Conservation (phyloP, 2,888 invertebrate genomes). For the Agriopis leucophaearia region DNA sequence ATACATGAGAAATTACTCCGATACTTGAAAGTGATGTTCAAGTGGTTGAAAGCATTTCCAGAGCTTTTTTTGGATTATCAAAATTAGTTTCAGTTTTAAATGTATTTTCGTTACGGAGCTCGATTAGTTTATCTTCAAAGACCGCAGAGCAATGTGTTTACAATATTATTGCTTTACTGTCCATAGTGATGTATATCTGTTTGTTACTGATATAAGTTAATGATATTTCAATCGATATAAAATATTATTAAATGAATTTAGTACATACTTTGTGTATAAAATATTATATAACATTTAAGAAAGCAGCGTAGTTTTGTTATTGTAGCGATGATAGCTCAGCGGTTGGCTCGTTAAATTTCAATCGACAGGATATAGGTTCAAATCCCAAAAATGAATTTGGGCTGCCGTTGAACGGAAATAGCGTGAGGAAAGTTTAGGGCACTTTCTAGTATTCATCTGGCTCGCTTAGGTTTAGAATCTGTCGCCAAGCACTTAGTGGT, state of each 20-base stretch:
- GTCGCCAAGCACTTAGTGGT: too few species aligned
- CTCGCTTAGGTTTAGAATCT: too few species aligned
- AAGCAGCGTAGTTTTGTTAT: too few species aligned
- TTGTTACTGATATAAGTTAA: slow-evolving; percentile 2
- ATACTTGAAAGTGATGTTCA: slow-evolving; percentile 60
- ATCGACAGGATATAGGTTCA: neutral
- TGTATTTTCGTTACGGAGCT: slow-evolving; percentile 20
- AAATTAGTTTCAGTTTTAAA: slow-evolving; percentile 44
- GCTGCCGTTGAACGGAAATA: too few species aligned
- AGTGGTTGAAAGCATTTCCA: slow-evolving; percentile 79
- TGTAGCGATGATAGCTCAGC: too few species aligned
- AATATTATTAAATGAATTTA: too few species aligned
- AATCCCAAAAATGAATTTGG: too few species aligned
- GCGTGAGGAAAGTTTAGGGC: too few species aligned
- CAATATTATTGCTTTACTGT: slow-evolving; percentile 14
- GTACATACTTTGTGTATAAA: too few species aligned
- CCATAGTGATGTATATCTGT: slow-evolving; percentile 2
- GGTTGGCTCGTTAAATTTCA: neutral
- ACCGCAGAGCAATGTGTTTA: slow-evolving; percentile 27
- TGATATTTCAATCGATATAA: neutral
- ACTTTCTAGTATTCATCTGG: too few species aligned
- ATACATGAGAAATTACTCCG: slow-evolving; percentile 82
- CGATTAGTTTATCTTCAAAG: slow-evolving; percentile 27
- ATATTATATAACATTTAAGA: too few species aligned
- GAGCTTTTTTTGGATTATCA: slow-evolving; percentile 62